Percentiles rank a stretch among this genome's conserved stretches.
phyloP scores from a whole-genome alignment of 2,888 invertebrate genomes.

The Pseudococcus jackbeardsleyi region DNA sequence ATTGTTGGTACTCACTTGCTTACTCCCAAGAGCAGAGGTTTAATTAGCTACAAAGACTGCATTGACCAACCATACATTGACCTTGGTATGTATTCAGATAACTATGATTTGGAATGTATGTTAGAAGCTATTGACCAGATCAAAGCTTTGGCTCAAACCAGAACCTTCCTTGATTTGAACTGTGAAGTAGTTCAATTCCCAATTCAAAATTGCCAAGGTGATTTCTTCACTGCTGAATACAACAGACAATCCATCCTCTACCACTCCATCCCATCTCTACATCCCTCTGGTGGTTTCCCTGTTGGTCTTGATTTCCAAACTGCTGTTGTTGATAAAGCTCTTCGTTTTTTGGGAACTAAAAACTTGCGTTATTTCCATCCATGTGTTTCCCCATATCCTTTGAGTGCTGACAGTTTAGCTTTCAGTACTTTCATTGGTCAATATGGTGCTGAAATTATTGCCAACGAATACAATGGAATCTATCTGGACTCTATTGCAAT shows the following conservation, averaged over 20 bases:
- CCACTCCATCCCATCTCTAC: neutral
- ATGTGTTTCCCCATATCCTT: constrained; percentile 28
- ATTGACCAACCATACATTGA: constrained; percentile 14
- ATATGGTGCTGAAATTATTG: neutral
- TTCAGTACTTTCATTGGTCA: constrained; percentile 26
- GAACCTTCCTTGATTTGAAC: constrained; percentile 5
- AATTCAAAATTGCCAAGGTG: neutral
- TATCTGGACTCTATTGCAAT: neutral
- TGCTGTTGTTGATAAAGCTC: constrained; percentile 12
- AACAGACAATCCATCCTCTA: constrained; percentile 15
- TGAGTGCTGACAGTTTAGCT: neutral
- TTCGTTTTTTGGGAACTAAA: neutral
- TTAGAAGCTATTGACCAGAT: constrained; percentile 11
- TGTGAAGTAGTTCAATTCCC: constrained; percentile 55
- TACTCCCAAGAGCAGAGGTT: constrained; percentile 23
- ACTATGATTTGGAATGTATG: constrained; percentile 32
- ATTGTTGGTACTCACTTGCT: constrained; percentile 4
- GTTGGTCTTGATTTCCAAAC: neutral
- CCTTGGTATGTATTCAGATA: neutral
- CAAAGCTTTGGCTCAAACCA: neutral
- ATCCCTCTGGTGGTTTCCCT: neutral
- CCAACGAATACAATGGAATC: neutral
- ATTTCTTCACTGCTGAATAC: constrained; percentile 33
- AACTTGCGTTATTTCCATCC: neutral
- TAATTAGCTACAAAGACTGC: neutral